These are phyloP conservation scores for Coptodon rendalli DNA, from an alignment of 2,113 vertebrate genomes.

Conservation along the genomic window DNA sequence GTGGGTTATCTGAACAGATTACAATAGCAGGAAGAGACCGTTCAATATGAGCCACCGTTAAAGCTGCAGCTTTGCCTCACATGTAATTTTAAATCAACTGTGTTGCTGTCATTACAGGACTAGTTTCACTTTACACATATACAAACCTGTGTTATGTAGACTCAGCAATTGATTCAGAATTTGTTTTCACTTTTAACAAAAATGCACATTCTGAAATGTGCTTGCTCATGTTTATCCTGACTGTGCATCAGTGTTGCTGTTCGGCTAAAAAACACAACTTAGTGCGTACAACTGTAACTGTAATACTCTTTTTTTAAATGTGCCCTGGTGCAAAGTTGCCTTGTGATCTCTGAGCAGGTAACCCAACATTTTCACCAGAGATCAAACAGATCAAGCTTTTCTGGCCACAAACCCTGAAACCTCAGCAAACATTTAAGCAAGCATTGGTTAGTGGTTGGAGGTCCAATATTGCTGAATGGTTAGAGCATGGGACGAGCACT, in stretches of 20 bases:
- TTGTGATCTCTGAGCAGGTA: not conserved
- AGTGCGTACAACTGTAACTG: not conserved
- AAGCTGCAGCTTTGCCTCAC: not conserved
- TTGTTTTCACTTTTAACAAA: not conserved
- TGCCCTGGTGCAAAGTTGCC: rapidly evolving
- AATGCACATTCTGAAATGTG: not conserved
- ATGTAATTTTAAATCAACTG: not conserved
- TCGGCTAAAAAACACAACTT: not conserved
- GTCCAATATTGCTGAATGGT: not conserved
- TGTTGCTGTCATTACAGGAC: not conserved
- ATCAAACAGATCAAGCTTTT: not conserved
- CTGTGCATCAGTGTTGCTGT: not conserved
- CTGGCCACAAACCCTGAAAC: not conserved
- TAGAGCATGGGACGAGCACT: not conserved
- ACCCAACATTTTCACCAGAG: not conserved
- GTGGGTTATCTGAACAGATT: not conserved
- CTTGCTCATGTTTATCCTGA: not conserved
- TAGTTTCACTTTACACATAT: not conserved
- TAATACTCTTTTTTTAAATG: rapidly evolving
- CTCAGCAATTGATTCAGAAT: not conserved
- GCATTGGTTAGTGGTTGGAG: not conserved
- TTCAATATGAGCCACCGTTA: not conserved
- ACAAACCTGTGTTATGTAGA: not conserved
- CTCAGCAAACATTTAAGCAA: not conserved
- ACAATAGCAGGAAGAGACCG: not conserved